These are phyloP conservation scores for Xylocopa sonorina DNA, from an alignment of 1,140 invertebrate species.

Conservation along the genomic window DNA sequence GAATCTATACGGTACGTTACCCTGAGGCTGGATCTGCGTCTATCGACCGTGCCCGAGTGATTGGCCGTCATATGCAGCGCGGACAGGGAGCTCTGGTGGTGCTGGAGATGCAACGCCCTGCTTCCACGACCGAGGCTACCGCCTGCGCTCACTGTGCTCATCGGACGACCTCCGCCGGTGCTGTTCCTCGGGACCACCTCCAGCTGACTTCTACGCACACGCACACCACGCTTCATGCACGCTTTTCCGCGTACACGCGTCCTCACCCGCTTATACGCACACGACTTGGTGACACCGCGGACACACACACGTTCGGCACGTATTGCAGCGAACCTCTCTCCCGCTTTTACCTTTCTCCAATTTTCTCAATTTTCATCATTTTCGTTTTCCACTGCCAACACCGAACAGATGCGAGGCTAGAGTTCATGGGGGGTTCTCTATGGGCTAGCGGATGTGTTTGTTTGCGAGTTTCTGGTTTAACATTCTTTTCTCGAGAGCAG, in stretches of 20 bases:
- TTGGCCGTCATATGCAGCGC: constrained; percentile 77
- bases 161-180: constrained; percentile 71
- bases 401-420: no score
- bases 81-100: constrained; percentile 78
- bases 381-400: no score
- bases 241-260: constrained; percentile 67
- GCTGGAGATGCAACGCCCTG: constrained; percentile 76
- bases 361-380: no score
- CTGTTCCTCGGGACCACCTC: constrained; percentile 80
- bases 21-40: constrained; percentile 80
- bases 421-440: no score
- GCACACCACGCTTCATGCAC: constrained; percentile 78
- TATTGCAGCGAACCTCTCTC: constrained; percentile 69
- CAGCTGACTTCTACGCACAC: constrained; percentile 80
- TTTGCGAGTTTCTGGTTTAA: no score
- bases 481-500: no score
- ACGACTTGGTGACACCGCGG: constrained; percentile 72
- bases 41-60: constrained; percentile 77
- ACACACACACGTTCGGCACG: constrained; percentile 76
- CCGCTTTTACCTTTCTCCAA: no score
- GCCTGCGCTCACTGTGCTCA: constrained; percentile 77
- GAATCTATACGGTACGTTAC: constrained; percentile 74
- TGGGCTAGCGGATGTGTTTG: no score
- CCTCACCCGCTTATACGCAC: constrained; percentile 57
- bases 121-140: constrained; percentile 79